A percentile compares a stretch with the other conserved stretches of the same genome.
Conservation (phyloP, 2,888 invertebrate genomes). For the Deroplatys truncata region DNA sequence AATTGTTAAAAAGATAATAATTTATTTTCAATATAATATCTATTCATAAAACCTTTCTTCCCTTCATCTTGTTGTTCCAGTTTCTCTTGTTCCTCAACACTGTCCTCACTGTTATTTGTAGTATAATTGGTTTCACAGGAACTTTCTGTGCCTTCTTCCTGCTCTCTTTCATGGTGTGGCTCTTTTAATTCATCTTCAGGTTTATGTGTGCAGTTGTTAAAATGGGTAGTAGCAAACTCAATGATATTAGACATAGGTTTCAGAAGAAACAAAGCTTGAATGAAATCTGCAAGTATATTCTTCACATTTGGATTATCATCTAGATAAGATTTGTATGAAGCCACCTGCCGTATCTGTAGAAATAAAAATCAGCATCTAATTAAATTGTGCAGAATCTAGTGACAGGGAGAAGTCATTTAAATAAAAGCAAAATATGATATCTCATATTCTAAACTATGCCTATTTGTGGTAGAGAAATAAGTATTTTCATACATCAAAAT, state of each 20-base stretch:
- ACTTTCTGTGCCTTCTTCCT: background rate
- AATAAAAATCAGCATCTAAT: background rate
- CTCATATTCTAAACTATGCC: too few relatives aligned
- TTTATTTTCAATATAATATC: too few relatives aligned
- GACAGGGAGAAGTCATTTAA: too few relatives aligned
- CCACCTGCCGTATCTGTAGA: background rate
- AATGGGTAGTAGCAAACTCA: constrained; percentile 1
- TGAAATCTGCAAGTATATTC: constrained; percentile 5
- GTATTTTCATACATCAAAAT: too few relatives aligned
- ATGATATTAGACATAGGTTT: constrained; percentile 2
- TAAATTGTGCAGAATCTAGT: too few relatives aligned
- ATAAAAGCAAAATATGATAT: too few relatives aligned
- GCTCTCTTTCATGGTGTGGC: background rate
- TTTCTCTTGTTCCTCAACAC: background rate
- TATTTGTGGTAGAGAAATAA: too few relatives aligned
- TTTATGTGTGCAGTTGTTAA: background rate
- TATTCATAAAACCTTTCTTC: too few relatives aligned
- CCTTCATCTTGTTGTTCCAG: background rate
- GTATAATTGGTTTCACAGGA: background rate
- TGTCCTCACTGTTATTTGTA: background rate
- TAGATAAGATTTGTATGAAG: constrained; percentile 3
- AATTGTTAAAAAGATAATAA: too few relatives aligned
- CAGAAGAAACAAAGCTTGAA: constrained; percentile 6
- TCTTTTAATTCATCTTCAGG: background rate
- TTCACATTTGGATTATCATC: constrained; percentile 11